Evolutionary conservation across 2,113 vertebrate species (phyloP), one percentile per base, ranked within the genome.

Genomic region (Tragulus kanchil): DNA sequence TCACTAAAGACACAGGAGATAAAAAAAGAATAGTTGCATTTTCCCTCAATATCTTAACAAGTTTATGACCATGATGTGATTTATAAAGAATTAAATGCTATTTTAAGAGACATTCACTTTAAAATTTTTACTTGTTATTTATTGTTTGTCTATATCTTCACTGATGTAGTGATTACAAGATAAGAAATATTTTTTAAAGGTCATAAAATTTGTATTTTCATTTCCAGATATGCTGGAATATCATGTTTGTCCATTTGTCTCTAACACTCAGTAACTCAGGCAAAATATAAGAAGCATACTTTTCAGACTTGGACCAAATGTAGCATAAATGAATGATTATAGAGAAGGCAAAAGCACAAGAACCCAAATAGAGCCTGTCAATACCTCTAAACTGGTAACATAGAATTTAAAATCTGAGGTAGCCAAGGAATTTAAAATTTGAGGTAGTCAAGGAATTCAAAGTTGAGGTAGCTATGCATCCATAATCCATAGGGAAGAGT

Each of bases 61-160:
- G 8, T 25, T 82, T 71, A 77, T 17, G 21, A 12, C 16, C 15
- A 97, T 13, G 31, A 85, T 42, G 21, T 75, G 26, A 65, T 61
- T 67, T 92, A 90, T 67, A 85, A 92, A 45, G 8, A 92, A 26
- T 71, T 69, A 50, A 87, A 36, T 62, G 65, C 75, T 81, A 56
- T 77, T 54, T 79, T 56, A 85, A 78, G 17, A 67, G 3, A 90
- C 23, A 65, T 9, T 6, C 13, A 79, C 23, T 69, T 78, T 26
- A 81, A 86, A 69, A 5, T 19, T 62, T n/a, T 78, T 71, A 26
- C 26, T 67, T 86, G 13, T 25, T 95, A 15, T 36, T 48, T 77
- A 10, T 48, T 19, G 11, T 45, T 85, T 65, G 5, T 69, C 16
- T 90, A 1, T 85, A 77, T 85, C 36, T 67, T 90, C 36, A 56